Evolutionary conservation across 2,797 vertebrate genomes (phyloP).

Genomic region (Platyrinchus mystaceus): DNA sequence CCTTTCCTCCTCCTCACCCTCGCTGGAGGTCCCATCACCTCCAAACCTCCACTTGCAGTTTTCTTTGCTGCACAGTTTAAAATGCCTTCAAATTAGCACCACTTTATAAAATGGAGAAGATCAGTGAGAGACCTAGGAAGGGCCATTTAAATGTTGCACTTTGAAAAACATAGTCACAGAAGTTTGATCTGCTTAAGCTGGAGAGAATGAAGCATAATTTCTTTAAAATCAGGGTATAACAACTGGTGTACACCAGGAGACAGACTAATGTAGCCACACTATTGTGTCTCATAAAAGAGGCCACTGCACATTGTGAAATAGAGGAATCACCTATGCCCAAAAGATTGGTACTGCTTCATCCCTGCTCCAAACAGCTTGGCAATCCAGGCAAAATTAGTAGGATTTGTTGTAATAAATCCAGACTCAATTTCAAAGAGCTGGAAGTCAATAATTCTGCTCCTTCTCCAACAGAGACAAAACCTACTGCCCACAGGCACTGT

Average conservation of each 20-base stretch:
- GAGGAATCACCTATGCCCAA: neutral
- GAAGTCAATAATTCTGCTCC: neutral
- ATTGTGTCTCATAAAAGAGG: neutral
- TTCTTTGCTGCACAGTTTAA: neutral
- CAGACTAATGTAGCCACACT: neutral
- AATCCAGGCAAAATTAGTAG: neutral
- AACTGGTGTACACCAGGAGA: neutral
- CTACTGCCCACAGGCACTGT: neutral
- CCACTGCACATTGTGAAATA: neutral
- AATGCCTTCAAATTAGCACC: constrained; percentile 37
- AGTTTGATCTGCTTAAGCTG: neutral
- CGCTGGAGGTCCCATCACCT: constrained; percentile 11
- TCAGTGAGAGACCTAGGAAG: neutral
- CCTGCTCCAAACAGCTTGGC: neutral
- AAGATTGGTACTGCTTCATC: neutral
- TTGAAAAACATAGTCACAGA: neutral
- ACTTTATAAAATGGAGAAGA: neutral
- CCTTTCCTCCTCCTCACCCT: constrained; percentile 37
- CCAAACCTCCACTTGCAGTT: constrained; percentile 6
- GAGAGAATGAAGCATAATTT: constrained; percentile 3
- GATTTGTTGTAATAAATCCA: neutral
- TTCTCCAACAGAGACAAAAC: neutral
- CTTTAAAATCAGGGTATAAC: neutral
- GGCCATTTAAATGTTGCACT: constrained; percentile 12
- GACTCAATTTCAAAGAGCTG: neutral